Evolutionary conservation across 2,888 invertebrate species (phyloP).

Genomic region (Drosophila kokeensis): DNA sequence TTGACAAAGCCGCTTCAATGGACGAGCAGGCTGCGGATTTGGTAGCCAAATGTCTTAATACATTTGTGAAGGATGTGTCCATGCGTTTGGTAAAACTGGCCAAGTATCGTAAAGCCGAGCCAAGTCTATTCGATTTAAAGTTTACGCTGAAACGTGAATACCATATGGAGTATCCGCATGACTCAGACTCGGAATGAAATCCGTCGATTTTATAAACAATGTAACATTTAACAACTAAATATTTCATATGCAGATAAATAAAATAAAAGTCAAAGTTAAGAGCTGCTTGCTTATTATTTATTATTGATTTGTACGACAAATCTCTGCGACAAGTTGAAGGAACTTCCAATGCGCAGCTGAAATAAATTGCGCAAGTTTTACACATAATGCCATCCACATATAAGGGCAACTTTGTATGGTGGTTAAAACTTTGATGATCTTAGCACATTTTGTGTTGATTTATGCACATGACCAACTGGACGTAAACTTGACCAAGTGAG

Average conservation of each 20-base stretch:
- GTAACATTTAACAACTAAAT: not conserved
- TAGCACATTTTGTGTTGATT: slow-evolving; percentile 49
- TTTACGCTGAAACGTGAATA: slow-evolving; percentile 64
- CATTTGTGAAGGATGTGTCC: slow-evolving; percentile 50
- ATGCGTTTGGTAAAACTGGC: slow-evolving; percentile 41
- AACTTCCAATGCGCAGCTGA: not conserved
- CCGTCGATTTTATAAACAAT: not conserved
- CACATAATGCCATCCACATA: not conserved
- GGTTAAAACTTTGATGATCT: slow-evolving; percentile 40
- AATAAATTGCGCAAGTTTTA: not conserved
- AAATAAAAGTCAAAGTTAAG: too few species aligned
- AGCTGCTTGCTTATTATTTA: not conserved
- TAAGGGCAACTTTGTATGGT: slow-evolving; percentile 43
- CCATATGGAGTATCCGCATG: slow-evolving; percentile 56
- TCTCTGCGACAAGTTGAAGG: not conserved
- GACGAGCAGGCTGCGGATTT: slow-evolving; percentile 63
- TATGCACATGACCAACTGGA: slow-evolving; percentile 36
- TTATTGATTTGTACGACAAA: not conserved
- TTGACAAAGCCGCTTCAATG: slow-evolving; percentile 42
- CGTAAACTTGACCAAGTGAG: slow-evolving; percentile 32
- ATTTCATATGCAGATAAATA: not conserved
- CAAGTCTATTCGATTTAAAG: slow-evolving; percentile 51
- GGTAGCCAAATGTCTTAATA: slow-evolving; percentile 40
- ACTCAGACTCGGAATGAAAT: not conserved
- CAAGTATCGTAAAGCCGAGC: slow-evolving; percentile 28